phyloP scores from a whole-genome alignment of 2,113 vertebrate species.

The Capricornis sumatraensis region DNA sequence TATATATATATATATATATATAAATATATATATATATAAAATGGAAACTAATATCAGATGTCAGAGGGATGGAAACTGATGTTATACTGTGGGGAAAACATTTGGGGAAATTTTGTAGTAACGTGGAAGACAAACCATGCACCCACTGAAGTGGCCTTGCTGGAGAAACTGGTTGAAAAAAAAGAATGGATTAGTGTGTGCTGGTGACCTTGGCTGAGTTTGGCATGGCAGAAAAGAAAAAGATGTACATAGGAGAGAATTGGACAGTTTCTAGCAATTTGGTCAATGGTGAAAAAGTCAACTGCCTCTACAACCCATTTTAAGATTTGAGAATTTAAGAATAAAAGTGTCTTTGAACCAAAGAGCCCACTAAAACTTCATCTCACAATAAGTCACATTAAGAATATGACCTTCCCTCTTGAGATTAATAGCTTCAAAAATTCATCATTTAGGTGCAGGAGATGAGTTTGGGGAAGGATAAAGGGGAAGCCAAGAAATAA shows the following conservation, averaged over 20 bases:
- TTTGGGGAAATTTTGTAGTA: not conserved
- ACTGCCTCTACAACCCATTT: not conserved
- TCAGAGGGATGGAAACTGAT: not conserved
- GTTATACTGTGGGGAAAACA: not conserved
- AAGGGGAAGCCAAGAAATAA: not conserved
- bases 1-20: not conserved
- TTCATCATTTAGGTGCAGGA: not conserved
- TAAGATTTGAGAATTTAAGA: constrained; percentile 26
- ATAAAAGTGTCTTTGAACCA: not conserved
- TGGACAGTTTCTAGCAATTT: not conserved
- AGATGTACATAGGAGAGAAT: not conserved
- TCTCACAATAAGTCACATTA: not conserved
- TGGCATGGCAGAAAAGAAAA: not conserved
- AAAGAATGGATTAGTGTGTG: not conserved
- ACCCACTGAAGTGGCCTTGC: not conserved
- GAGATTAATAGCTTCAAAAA: not conserved
- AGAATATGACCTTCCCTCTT: not conserved
- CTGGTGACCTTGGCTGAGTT: not conserved
- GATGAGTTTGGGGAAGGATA: not conserved
- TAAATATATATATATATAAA: not conserved
- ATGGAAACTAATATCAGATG: not conserved
- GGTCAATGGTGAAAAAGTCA: not conserved
- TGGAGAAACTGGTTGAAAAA: not conserved
- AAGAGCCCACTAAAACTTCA: constrained; percentile 21
- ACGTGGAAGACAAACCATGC: not conserved